Conservation (phyloP, 2,113 vertebrate genomes). For the Fulica atra region DNA sequence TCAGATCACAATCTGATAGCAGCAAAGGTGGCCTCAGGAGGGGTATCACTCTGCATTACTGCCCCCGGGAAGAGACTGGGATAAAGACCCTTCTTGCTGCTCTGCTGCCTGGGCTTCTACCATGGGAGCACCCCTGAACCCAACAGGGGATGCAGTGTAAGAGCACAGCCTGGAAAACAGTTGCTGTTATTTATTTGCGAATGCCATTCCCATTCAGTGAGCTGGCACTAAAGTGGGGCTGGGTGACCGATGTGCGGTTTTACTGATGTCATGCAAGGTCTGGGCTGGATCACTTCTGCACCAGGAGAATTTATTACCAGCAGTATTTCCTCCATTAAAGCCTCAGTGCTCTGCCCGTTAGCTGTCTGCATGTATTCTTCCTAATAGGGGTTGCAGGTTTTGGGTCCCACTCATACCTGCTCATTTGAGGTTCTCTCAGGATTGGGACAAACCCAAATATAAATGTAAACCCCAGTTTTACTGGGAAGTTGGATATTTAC, state of each 20-base stretch:
- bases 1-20: not conserved
- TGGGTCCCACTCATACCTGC: accelerated
- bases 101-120: not conserved
- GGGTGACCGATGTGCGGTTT: not conserved
- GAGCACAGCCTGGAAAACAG: not conserved
- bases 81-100: not conserved
- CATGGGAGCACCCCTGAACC: not conserved
- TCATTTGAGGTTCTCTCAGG: accelerated
- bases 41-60: not conserved
- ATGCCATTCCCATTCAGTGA: not conserved
- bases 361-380: not conserved
- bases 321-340: not conserved
- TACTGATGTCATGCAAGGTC: not conserved
- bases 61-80: not conserved
- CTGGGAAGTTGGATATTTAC: not conserved
- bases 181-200: not conserved
- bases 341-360: not conserved
- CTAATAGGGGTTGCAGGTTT: not conserved
- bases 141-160: not conserved
- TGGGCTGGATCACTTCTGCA: not conserved
- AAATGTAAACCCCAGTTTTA: not conserved
- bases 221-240: not conserved
- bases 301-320: not conserved
- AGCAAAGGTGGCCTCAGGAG: not conserved
- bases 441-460: not conserved